phyloP scores from a whole-genome alignment of 1,140 invertebrate genomes.

The Drosophila ambigua region DNA sequence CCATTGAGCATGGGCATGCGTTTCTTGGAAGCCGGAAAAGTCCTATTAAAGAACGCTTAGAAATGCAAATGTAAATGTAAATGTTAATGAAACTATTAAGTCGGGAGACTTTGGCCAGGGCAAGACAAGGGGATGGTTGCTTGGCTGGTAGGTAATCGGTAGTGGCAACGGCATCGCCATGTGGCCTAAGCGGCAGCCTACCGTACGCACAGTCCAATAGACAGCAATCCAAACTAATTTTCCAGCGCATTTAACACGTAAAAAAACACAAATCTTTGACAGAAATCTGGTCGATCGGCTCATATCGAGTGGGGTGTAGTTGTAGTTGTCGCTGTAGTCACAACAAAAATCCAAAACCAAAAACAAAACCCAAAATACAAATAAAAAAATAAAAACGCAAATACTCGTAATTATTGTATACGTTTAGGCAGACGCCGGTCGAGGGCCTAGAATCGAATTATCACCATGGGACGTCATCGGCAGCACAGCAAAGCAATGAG shows the following conservation, averaged over 20 bases:
- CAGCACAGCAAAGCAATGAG: not conserved
- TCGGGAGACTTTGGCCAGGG: not conserved
- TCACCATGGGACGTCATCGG: slow-evolving; percentile 55
- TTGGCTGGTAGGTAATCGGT: not conserved
- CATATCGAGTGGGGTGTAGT: not conserved
- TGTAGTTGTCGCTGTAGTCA: slow-evolving; percentile 29
- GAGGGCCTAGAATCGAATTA: slow-evolving; percentile 70
- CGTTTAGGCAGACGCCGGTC: slow-evolving; percentile 48
- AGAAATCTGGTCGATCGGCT: slow-evolving; percentile 30
- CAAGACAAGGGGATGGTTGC: not conserved
- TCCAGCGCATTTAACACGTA: slow-evolving; percentile 65
- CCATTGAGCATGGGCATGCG: slow-evolving; percentile 32
- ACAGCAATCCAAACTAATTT: slow-evolving; percentile 68
- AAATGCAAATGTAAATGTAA: slow-evolving; percentile 49
- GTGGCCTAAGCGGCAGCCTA: slow-evolving; percentile 5
- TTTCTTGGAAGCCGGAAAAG: slow-evolving; percentile 68
- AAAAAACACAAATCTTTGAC: slow-evolving; percentile 26
- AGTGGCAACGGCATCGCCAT: not conserved
- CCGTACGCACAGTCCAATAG: slow-evolving; percentile 5
- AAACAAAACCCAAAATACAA: slow-evolving; percentile 48
- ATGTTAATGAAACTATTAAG: slow-evolving; percentile 34
- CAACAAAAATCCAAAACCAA: slow-evolving; percentile 20
- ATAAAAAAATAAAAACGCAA: slow-evolving; percentile 46
- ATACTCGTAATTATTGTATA: slow-evolving; percentile 72
- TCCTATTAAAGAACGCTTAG: slow-evolving; percentile 71